These are phyloP conservation scores for Melanotaenia nigrans DNA, from an alignment of 2,797 vertebrate genomes.

Conservation along the genomic window DNA sequence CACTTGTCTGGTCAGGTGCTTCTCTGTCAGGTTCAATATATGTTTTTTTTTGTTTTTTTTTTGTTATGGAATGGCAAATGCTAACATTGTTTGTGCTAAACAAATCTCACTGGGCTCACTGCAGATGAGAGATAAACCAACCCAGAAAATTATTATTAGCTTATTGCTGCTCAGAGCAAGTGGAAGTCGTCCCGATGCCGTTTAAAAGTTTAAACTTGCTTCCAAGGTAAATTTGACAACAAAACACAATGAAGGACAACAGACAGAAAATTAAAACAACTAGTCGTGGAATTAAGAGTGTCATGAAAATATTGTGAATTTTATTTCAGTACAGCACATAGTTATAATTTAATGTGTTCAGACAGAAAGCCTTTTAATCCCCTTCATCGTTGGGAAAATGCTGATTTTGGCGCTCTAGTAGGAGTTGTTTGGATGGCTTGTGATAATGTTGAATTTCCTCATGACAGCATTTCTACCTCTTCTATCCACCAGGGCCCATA, in stretches of 20 bases:
- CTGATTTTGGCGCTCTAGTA: slow-evolving; percentile 45
- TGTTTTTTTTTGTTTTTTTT: too few species aligned
- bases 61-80: too few species aligned
- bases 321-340: slow-evolving; percentile 80
- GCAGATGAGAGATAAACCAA: too few species aligned
- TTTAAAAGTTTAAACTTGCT: neutral
- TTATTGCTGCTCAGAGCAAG: neutral
- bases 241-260: neutral
- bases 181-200: neutral
- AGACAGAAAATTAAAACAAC: slow-evolving; percentile 41
- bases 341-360: slow-evolving; percentile 64
- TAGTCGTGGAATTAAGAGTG: slow-evolving; percentile 59
- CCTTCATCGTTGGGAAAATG: slow-evolving; percentile 25
- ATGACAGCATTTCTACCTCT: slow-evolving; percentile 21
- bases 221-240: neutral
- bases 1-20: too few species aligned
- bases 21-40: too few species aligned
- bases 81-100: too few species aligned
- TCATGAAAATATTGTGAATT: slow-evolving; percentile 82
- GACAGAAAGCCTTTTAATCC: slow-evolving; percentile 50
- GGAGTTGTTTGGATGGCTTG: slow-evolving; percentile 43
- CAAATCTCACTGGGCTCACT: too few species aligned
- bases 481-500: slow-evolving; percentile 7
- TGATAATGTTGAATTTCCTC: slow-evolving; percentile 34
- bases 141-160: too few species aligned